Conservation (phyloP, 92 coral and sea anemone genomes). For the Epizoanthus ramosus region DNA sequence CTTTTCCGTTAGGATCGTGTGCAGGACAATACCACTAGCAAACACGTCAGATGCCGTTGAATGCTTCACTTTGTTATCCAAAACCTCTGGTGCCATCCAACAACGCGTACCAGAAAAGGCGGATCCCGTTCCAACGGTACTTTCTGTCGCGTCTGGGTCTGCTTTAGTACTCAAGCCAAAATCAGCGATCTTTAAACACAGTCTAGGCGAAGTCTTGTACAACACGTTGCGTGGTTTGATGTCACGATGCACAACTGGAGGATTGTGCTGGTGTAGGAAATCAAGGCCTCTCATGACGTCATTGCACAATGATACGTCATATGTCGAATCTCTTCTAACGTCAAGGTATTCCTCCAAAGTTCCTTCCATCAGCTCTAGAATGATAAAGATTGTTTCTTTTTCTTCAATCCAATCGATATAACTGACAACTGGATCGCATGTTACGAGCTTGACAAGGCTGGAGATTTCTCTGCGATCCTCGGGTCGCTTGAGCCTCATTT, state of each 20-base stretch:
- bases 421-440: slow-evolving; percentile 15
- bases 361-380: no score
- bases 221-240: no score
- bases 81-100: slow-evolving; percentile 38
- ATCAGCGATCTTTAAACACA: no score
- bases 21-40: slow-evolving; percentile 18
- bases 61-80: slow-evolving; percentile 8
- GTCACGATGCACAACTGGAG: no score
- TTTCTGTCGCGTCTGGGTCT: not conserved
- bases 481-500: slow-evolving; percentile 12
- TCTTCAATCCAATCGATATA: slow-evolving; percentile 18
- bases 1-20: not conserved
- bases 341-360: not conserved
- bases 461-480: no score
- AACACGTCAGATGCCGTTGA: slow-evolving; percentile 11
- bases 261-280: slow-evolving; percentile 15
- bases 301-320: not conserved
- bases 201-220: no score
- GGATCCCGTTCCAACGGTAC: slow-evolving; percentile 2
- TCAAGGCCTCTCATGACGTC: slow-evolving; percentile 32
- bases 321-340: not conserved
- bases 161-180: no score
- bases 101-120: slow-evolving; percentile 3
- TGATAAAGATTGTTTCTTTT: not conserved
- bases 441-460: slow-evolving; percentile 7